A percentile compares a stretch with the other conserved stretches of the same genome.
phyloP scores from a whole-genome alignment of 2,113 vertebrate species.

The Entomyzon cyanotis region DNA sequence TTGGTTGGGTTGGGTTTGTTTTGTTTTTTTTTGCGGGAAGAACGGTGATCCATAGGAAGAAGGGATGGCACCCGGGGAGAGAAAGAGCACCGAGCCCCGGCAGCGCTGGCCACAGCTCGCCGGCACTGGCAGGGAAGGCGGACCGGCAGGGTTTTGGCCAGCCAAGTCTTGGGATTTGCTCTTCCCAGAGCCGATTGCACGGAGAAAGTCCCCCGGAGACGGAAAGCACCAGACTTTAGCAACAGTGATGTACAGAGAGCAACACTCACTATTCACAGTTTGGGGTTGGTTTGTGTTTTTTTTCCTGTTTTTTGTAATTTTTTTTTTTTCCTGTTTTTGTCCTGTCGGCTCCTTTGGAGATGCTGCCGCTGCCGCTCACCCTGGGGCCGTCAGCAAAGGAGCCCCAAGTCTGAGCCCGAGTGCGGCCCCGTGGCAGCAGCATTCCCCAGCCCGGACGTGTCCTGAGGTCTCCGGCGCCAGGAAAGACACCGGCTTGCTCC shows the following conservation, averaged over 20 bases:
- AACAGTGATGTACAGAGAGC: constrained; percentile 57
- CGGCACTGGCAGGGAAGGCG: not conserved
- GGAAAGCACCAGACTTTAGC: constrained; percentile 74
- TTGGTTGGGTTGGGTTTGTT: not conserved
- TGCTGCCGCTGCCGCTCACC: not conserved
- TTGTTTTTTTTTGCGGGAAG: not conserved
- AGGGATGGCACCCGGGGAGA: constrained; percentile 48
- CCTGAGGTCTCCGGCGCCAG: constrained; percentile 41
- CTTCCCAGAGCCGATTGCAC: constrained; percentile 51
- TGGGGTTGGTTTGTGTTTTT: constrained; percentile 60
- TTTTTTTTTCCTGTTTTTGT: constrained; percentile 7
- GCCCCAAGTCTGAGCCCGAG: not conserved
- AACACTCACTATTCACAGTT: constrained; percentile 75
- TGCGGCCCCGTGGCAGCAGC: not conserved
- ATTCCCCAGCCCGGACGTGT: not conserved
- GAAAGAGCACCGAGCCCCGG: constrained; percentile 25
- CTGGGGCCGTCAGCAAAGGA: not conserved
- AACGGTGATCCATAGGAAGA: constrained; percentile 34
- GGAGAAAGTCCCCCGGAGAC: constrained; percentile 51
- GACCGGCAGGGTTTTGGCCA: not conserved
- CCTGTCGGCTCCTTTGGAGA: constrained; percentile 50
- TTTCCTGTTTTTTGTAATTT: constrained; percentile 32
- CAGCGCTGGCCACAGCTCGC: not conserved
- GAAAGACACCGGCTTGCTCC: not conserved
- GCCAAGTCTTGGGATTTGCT: constrained; percentile 41